Percentiles rank a stretch among this genome's conserved stretches.
These are phyloP conservation scores for Diplosoma virens DNA, from an alignment of 23 tunicate species.

Conservation along the genomic window DNA sequence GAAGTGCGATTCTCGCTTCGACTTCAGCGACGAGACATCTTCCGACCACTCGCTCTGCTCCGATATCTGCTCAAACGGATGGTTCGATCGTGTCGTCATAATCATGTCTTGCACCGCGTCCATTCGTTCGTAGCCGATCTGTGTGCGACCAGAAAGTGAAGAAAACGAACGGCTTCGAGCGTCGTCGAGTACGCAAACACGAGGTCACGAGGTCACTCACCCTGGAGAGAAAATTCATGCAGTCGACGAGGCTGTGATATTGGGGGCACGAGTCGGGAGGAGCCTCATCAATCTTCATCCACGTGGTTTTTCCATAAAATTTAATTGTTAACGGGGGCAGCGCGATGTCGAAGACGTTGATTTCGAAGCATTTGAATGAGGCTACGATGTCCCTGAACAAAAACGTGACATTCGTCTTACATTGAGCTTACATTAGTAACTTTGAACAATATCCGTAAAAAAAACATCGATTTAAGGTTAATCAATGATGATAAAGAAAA, in stretches of 20 bases:
- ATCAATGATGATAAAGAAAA: too few relatives aligned
- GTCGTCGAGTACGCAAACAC: background rate
- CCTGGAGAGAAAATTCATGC: slow-evolving; percentile 44
- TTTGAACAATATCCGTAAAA: too few relatives aligned
- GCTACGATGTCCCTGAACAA: slow-evolving; percentile 78
- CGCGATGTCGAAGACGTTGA: slow-evolving; percentile 56
- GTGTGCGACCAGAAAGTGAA: too few relatives aligned
- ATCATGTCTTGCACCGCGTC: slow-evolving; percentile 47
- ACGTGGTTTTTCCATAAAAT: slow-evolving; percentile 10
- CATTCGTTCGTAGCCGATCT: slow-evolving; percentile 54
- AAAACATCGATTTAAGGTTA: too few relatives aligned
- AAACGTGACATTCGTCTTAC: too few relatives aligned
- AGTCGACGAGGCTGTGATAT: slow-evolving; percentile 14
- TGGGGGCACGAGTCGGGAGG: background rate
- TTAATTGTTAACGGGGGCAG: slow-evolving; percentile 48
- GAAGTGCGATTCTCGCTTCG: slow-evolving; percentile 42
- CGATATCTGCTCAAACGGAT: slow-evolving; percentile 33
- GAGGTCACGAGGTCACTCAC: background rate
- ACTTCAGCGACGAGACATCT: slow-evolving; percentile 8
- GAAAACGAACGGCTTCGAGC: too few relatives aligned
- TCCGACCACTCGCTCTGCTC: slow-evolving; percentile 14
- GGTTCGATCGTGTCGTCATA: slow-evolving; percentile 23
- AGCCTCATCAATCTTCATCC: slow-evolving; percentile 13
- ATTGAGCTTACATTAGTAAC: too few relatives aligned
- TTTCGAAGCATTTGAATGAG: slow-evolving; percentile 72